These are phyloP conservation scores for Dasysyrphus tricinctus DNA, from an alignment of 2,888 invertebrate genomes.

Conservation along the genomic window DNA sequence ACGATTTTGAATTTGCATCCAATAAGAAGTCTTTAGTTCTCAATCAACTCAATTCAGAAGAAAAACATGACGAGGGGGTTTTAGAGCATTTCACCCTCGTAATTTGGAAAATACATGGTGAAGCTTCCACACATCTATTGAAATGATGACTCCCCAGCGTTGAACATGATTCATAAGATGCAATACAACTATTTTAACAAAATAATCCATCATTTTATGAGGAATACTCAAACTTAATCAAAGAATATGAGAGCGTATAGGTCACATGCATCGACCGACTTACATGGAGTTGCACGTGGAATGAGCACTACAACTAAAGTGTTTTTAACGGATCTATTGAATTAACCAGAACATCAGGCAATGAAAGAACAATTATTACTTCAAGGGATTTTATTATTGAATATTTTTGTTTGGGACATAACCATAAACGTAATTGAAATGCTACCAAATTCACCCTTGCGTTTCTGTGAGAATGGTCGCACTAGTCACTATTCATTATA, in stretches of 20 bases:
- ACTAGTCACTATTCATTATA: too few relatives aligned
- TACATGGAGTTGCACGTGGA: constrained; percentile 42
- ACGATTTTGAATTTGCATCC: constrained; percentile 30
- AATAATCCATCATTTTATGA: constrained; percentile 8
- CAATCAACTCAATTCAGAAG: too few relatives aligned
- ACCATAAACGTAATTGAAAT: too few relatives aligned
- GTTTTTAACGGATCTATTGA: constrained; percentile 42
- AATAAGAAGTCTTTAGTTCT: constrained; percentile 33
- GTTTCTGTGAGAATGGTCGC: too few relatives aligned
- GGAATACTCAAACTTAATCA: constrained; percentile 40
- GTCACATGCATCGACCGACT: constrained; percentile 16
- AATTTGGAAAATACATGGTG: constrained; percentile 23
- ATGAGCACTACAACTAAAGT: constrained; percentile 40
- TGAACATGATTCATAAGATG: constrained; percentile 30
- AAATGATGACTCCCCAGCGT: constrained; percentile 29
- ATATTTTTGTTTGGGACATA: too few relatives aligned
- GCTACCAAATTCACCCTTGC: too few relatives aligned
- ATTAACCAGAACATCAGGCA: constrained; percentile 19
- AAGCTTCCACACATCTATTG: constrained; percentile 14
- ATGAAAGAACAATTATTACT: too few relatives aligned
- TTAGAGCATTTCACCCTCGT: constrained; percentile 11
- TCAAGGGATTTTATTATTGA: too few relatives aligned
- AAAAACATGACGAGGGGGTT: constrained; percentile 18
- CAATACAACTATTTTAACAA: constrained; percentile 31
- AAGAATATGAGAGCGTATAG: constrained; percentile 30